Evolutionary conservation across 2,113 vertebrate genomes (phyloP).

Genomic region (Pseudonaja textilis): DNA sequence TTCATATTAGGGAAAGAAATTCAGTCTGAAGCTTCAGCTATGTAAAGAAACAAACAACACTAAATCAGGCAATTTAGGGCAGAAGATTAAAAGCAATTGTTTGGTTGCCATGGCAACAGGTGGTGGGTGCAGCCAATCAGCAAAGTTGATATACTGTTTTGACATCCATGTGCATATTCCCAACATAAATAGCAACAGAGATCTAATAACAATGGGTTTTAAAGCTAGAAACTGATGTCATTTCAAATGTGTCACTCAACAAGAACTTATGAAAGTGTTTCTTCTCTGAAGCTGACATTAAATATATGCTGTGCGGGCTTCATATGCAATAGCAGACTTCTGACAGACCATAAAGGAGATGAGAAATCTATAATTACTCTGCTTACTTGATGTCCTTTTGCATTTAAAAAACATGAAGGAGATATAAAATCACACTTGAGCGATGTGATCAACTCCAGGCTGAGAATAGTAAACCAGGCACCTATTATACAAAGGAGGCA

Average conservation of each 20-base stretch:
- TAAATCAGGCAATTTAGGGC: conserved; percentile 69
- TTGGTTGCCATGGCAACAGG: conserved; percentile 78
- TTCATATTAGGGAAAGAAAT: conserved; percentile 36
- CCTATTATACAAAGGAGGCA: conserved; percentile 18
- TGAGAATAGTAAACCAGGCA: conserved; percentile 43
- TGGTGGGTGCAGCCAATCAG: conserved; percentile 76
- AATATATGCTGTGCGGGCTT: conserved; percentile 74
- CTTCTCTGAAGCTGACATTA: conserved; percentile 75
- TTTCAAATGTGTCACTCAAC: conserved; percentile 79
- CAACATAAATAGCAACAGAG: conserved; percentile 86
- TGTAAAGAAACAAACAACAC: conserved; percentile 58
- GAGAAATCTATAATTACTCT: conserved; percentile 72
- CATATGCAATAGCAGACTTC: conserved; percentile 70
- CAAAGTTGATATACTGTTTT: conserved; percentile 80
- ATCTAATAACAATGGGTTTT: conserved; percentile 81
- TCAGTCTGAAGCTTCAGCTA: conserved; percentile 48
- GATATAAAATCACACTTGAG: conserved; percentile 59
- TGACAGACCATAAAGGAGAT: conserved; percentile 74
- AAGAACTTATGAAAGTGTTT: conserved; percentile 70
- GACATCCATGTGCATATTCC: conserved; percentile 75
- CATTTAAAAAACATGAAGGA: conserved; percentile 50
- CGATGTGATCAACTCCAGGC: conserved; percentile 46
- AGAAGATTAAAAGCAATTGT: conserved; percentile 82
- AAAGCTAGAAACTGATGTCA: conserved; percentile 76
- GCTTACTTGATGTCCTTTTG: conserved; percentile 62